Evolutionary conservation across 2,888 invertebrate species (phyloP).

Genomic region (Prosapia bicincta): DNA sequence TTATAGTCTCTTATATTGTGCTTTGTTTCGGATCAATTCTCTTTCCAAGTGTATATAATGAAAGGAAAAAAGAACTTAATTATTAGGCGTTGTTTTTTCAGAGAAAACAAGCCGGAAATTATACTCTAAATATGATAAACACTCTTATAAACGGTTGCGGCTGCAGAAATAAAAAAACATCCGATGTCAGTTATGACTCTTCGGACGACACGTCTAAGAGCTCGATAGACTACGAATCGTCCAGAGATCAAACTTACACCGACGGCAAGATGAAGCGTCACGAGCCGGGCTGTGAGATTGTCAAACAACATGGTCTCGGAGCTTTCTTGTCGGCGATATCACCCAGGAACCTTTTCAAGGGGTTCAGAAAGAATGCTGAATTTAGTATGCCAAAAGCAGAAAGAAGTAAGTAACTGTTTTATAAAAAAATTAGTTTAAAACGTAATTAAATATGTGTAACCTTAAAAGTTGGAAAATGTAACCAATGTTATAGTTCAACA

Average conservation of each 20-base stretch:
- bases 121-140: not conserved
- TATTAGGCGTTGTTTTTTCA: too few relatives aligned
- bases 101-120: too few relatives aligned
- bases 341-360: conserved; percentile 59
- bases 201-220: conserved; percentile 12
- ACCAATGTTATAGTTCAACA: too few relatives aligned
- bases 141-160: not conserved
- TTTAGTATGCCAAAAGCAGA: conserved; percentile 75
- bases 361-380: conserved; percentile 63
- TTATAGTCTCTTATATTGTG: too few relatives aligned
- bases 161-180: not conserved
- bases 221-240: not conserved
- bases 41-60: too few relatives aligned
- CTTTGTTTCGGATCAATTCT: too few relatives aligned
- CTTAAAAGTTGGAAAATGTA: too few relatives aligned
- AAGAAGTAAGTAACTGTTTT: conserved; percentile 58
- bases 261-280: conserved; percentile 11
- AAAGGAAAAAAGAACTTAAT: too few relatives aligned
- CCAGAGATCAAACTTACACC: not conserved
- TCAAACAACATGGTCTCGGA: conserved; percentile 40
- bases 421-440: too few relatives aligned
- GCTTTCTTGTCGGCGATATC: conserved; percentile 54
- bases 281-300: conserved; percentile 27
- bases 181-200: conserved; percentile 4
- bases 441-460: too few relatives aligned